Conservation (phyloP, 2,113 vertebrate species). For the pig (Sus scrofa) region T2T-Sscrofa CM000812.6:128930501-128931000, state of each 20-base stretch:
- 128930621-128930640: no score
- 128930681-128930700: not conserved
- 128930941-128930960: not conserved
- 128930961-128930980: not conserved
- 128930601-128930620: no score
- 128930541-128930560: no score
- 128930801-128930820: not conserved
- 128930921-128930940: slow-evolving; percentile 27
- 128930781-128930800: slow-evolving; percentile 22
- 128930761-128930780: not conserved
- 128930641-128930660: no score
- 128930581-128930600: no score
- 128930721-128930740: slow-evolving; percentile 1
- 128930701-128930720: slow-evolving; percentile 7
- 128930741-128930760: not conserved
- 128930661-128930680: no score
- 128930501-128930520: no score
- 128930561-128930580: no score
- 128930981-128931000: not conserved
- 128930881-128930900: not conserved
- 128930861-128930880: slow-evolving; percentile 10
- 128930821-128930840: not conserved
- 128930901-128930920: not conserved
- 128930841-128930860: not conserved
- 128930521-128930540: no score